phyloP scores from a whole-genome alignment of 1,140 invertebrate species.

The Adoxophyes honmai region DNA sequence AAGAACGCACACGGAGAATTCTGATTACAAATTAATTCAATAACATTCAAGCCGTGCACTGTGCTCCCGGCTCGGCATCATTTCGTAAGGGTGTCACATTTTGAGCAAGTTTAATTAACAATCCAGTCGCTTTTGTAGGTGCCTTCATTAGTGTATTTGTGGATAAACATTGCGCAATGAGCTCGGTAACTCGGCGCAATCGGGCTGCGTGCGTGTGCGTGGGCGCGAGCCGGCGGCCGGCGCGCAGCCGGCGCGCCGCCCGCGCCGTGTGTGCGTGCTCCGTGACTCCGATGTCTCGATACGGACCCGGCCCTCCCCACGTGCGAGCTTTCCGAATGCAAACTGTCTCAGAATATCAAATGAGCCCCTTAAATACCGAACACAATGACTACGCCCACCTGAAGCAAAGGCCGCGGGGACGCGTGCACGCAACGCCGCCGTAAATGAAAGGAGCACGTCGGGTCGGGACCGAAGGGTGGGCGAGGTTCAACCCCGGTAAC shows the following conservation, averaged over 20 bases:
- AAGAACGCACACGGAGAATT: slow-evolving; percentile 62
- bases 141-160: slow-evolving; percentile 77
- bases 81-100: slow-evolving; percentile 75
- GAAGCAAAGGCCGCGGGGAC: slow-evolving; percentile 64
- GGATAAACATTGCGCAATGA: slow-evolving; percentile 66
- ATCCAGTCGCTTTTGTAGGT: slow-evolving; percentile 75
- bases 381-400: slow-evolving; percentile 71
- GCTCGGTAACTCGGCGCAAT: slow-evolving; percentile 40
- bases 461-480: slow-evolving; percentile 57
- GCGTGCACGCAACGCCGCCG: slow-evolving; percentile 68
- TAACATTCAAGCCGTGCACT: slow-evolving; percentile 69
- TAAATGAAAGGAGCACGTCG: slow-evolving; percentile 63
- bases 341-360: slow-evolving; percentile 75
- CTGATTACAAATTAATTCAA: slow-evolving; percentile 73
- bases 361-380: slow-evolving; percentile 74
- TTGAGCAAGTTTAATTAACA: slow-evolving; percentile 76
- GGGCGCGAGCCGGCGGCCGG: background rate
- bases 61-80: slow-evolving; percentile 62
- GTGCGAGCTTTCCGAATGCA: slow-evolving; percentile 68
- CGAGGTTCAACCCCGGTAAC: slow-evolving; percentile 66
- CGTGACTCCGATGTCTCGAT: slow-evolving; percentile 53
- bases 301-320: slow-evolving; percentile 43
- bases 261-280: slow-evolving; percentile 30
- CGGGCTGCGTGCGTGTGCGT: slow-evolving; percentile 41
- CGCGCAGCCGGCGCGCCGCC: slow-evolving; percentile 14